Conservation (phyloP, 2,888 invertebrate genomes). For the Chloromyia formosa region DNA sequence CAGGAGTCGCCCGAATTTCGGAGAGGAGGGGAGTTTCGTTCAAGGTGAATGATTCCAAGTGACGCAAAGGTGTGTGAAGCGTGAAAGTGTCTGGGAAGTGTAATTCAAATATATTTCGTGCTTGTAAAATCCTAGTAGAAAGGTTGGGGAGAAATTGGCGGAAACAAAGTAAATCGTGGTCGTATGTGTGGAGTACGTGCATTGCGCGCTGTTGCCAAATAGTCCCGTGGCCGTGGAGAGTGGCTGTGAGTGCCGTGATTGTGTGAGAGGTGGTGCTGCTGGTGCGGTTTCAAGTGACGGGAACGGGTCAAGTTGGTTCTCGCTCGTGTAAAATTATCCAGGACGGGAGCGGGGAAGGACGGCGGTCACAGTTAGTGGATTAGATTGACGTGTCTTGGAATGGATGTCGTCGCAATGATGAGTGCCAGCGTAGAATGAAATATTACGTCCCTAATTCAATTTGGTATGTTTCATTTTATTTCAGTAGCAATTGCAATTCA, state of each 20-base stretch:
- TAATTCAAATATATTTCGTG: background rate
- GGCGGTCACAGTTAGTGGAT: background rate
- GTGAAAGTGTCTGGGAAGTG: background rate
- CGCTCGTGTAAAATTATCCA: constrained; percentile 7
- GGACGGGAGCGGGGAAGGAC: background rate
- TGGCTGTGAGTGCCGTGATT: constrained; percentile 8
- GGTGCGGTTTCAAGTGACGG: background rate
- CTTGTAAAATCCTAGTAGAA: no score
- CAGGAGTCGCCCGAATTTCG: background rate
- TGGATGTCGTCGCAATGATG: constrained; percentile 46
- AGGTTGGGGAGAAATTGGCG: background rate
- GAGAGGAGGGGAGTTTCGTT: background rate
- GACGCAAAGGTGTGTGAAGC: background rate
- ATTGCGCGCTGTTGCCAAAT: constrained; percentile 20
- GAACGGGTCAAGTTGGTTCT: background rate
- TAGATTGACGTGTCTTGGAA: constrained; percentile 34
- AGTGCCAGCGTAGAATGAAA: constrained; percentile 49
- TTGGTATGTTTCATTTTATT: constrained; percentile 47
- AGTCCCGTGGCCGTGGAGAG: background rate
- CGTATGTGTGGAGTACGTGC: constrained; percentile 23
- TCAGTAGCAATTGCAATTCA: background rate
- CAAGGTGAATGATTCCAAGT: background rate
- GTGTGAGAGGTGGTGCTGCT: background rate
- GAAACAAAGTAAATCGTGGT: constrained; percentile 12
- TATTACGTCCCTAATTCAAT: constrained; percentile 46